Conservation (phyloP, 2,888 invertebrate genomes). For the Dicyrtomina minuta region DNA sequence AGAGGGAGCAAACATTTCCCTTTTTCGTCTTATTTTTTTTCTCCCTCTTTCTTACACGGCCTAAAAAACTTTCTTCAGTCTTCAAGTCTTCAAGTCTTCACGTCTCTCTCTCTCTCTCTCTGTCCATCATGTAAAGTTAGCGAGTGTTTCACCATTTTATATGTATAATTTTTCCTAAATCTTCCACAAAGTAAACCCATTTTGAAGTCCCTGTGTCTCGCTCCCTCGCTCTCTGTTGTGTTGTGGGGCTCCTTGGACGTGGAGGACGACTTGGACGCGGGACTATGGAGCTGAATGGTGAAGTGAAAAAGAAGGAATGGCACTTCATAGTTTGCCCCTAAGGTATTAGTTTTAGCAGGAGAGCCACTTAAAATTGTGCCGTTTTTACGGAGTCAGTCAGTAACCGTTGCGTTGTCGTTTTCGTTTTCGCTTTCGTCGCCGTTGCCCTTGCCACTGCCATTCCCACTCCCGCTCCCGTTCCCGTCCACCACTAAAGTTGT, state of each 20-base stretch:
- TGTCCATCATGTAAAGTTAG: slow-evolving; percentile 11
- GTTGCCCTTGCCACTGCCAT: too few relatives aligned
- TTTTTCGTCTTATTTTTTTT: too few relatives aligned
- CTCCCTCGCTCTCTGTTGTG: too few relatives aligned
- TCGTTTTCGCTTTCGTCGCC: too few relatives aligned
- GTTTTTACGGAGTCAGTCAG: slow-evolving; percentile 10
- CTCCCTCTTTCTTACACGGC: not conserved
- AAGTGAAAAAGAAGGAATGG: slow-evolving; percentile 4
- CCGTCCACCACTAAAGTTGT: too few relatives aligned
- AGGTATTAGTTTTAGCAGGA: slow-evolving; percentile 20
- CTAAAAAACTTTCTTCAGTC: not conserved
- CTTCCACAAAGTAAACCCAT: not conserved
- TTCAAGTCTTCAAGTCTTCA: not conserved
- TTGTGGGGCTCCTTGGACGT: too few relatives aligned
- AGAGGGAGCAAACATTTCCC: not conserved
- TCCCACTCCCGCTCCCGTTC: too few relatives aligned
- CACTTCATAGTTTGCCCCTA: slow-evolving; percentile 9
- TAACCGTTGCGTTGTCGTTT: too few relatives aligned
- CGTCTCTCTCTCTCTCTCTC: not conserved
- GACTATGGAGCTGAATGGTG: not conserved
- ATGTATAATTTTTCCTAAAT: not conserved
- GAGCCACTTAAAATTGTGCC: slow-evolving; percentile 19
- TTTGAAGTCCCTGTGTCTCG: too few relatives aligned
- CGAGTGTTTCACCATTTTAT: not conserved
- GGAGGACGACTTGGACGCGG: too few relatives aligned